Conservation (phyloP, 2,113 vertebrate species). For the Lipophrys pholis region DNA sequence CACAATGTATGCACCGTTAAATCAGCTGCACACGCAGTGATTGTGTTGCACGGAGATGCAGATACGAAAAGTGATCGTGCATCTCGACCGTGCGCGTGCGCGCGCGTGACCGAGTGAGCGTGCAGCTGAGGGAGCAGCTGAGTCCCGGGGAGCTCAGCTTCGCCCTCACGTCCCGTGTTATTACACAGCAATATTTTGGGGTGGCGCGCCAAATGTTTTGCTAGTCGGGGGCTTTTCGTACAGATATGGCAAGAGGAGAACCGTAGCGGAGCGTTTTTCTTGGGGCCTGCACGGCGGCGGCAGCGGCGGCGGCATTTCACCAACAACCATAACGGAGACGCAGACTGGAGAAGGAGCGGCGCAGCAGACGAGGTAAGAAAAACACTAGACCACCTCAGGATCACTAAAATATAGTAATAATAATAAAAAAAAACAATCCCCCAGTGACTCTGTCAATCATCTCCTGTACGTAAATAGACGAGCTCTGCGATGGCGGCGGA, state of each 20-base stretch:
- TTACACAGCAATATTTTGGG: slow-evolving; percentile 68
- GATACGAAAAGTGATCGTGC: no score
- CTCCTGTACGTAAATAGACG: neutral
- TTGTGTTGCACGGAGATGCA: no score
- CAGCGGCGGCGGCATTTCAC: slow-evolving; percentile 40
- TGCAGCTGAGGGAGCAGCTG: neutral
- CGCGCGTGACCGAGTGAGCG: no score
- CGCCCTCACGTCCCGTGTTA: slow-evolving; percentile 38
- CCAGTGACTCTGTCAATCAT: no score
- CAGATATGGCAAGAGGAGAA: slow-evolving; percentile 65
- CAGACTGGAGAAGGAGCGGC: slow-evolving; percentile 24
- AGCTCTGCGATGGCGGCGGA: slow-evolving; percentile 48
- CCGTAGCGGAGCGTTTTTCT: slow-evolving; percentile 47
- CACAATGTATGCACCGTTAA: no score
- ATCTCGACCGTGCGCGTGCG: no score
- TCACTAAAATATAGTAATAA: no score
- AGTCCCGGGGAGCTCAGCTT: neutral
- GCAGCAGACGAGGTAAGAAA: slow-evolving; percentile 60
- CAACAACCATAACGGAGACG: slow-evolving; percentile 37
- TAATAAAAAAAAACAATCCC: no score
- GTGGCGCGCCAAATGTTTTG: slow-evolving; percentile 57
- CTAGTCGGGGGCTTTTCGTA: slow-evolving; percentile 39
- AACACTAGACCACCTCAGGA: neutral
- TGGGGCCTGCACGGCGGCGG: slow-evolving; percentile 54
- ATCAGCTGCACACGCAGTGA: no score